Conservation (phyloP, 2,113 vertebrate genomes). For the Nycticryphes semicollaris region DNA sequence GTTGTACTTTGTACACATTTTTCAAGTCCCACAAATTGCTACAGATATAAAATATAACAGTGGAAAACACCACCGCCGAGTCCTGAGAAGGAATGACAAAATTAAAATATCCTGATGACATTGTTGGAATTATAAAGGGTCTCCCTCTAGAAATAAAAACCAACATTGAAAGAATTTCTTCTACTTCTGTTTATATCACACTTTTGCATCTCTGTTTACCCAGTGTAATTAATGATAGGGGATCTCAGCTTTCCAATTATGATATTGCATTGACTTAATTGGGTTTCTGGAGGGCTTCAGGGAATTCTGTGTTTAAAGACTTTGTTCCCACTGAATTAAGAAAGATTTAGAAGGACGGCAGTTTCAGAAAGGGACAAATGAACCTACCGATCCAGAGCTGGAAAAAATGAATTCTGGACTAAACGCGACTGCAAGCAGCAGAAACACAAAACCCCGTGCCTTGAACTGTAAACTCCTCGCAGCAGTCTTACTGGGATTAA, state of each 20-base stretch:
- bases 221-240: constrained; percentile 14
- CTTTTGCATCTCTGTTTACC: constrained; percentile 28
- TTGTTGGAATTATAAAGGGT: not conserved
- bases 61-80: not conserved
- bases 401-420: constrained; percentile 53
- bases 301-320: constrained; percentile 27
- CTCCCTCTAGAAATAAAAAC: not conserved
- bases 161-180: constrained; percentile 14
- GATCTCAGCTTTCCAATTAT: constrained; percentile 30
- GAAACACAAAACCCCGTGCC: constrained; percentile 16
- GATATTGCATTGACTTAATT: constrained; percentile 13
- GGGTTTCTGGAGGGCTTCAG: constrained; percentile 5
- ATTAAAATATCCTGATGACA: not conserved
- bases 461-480: constrained; percentile 42
- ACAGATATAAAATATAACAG: not conserved
- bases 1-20: not conserved
- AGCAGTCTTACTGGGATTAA: constrained; percentile 63
- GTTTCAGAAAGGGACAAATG: constrained; percentile 54
- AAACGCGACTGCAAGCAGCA: constrained; percentile 21
- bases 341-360: constrained; percentile 40
- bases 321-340: constrained; percentile 19
- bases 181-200: not conserved
- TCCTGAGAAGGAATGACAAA: not conserved
- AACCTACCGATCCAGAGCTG: constrained; percentile 50
- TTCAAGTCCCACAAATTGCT: not conserved